These are phyloP conservation scores for Catocala sponsa DNA, from an alignment of 2,888 invertebrate species.

Conservation along the genomic window DNA sequence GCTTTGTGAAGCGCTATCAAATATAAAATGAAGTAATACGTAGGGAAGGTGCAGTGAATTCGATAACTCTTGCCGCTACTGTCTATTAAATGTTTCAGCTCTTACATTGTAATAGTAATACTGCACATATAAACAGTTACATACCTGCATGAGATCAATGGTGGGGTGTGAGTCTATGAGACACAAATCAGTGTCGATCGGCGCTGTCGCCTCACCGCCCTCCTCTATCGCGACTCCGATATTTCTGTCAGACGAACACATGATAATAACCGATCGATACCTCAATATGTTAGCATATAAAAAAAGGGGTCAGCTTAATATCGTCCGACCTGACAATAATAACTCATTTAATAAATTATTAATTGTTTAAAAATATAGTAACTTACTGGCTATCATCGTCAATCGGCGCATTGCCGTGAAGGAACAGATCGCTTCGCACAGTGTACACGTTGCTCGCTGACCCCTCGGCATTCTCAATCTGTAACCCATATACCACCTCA, in stretches of 20 bases:
- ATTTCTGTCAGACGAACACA: conserved; percentile 29
- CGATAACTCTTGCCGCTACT: no score
- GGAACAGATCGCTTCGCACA: conserved; percentile 80
- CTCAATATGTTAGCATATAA: no score
- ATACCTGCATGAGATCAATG: conserved; percentile 82
- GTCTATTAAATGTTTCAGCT: no score
- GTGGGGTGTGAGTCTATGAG: conserved; percentile 77
- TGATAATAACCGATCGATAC: not conserved
- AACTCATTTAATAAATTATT: no score
- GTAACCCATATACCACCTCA: conserved; percentile 13
- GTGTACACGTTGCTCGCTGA: conserved; percentile 76
- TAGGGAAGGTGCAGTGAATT: no score
- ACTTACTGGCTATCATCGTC: conserved; percentile 84
- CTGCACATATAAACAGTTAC: no score
- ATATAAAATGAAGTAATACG: no score
- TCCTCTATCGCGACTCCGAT: conserved; percentile 38
- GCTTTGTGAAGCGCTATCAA: no score
- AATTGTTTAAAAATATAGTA: not conserved
- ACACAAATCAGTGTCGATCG: conserved; percentile 62
- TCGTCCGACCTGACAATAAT: no score
- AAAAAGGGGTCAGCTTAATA: no score
- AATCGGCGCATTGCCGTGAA: conserved; percentile 77
- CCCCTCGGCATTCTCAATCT: conserved; percentile 75
- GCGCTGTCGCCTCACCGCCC: conserved; percentile 41
- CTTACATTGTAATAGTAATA: no score